Conservation (phyloP, 2,797 vertebrate genomes). For the Dromococcyx pavoninus region DNA sequence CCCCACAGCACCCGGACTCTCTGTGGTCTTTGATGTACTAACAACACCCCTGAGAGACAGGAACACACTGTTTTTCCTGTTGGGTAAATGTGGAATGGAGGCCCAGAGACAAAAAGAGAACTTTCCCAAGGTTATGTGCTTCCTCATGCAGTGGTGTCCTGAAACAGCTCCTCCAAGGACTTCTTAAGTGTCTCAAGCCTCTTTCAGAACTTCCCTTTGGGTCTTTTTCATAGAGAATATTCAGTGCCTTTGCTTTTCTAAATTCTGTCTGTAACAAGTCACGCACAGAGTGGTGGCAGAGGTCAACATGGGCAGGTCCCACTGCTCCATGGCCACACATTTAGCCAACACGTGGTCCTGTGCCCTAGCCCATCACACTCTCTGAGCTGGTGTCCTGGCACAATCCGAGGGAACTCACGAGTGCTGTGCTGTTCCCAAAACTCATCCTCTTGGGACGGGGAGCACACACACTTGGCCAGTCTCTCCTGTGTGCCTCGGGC, state of each 20-base stretch:
- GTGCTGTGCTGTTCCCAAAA: background rate
- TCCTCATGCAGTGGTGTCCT: background rate
- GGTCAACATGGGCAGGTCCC: background rate
- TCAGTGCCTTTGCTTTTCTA: background rate
- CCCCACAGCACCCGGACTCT: background rate
- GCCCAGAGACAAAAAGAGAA: background rate
- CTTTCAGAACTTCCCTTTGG: background rate
- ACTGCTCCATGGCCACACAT: background rate
- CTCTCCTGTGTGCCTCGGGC: background rate
- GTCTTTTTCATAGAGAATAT: background rate
- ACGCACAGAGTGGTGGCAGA: background rate
- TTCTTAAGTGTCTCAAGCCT: background rate
- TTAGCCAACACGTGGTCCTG: rapidly evolving
- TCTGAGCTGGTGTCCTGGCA: background rate
- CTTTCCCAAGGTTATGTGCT: background rate
- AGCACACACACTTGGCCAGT: background rate
- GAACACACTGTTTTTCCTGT: background rate
- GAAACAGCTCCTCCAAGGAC: background rate
- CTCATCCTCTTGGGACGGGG: background rate
- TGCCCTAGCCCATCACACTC: background rate
- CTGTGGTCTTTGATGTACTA: background rate
- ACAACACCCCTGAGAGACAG: background rate
- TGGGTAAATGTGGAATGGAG: background rate
- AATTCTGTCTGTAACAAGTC: background rate
- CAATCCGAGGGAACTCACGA: rapidly evolving